phyloP scores from a whole-genome alignment of 2,797 vertebrate genomes.

The Chiroxiphia lanceolata region DNA sequence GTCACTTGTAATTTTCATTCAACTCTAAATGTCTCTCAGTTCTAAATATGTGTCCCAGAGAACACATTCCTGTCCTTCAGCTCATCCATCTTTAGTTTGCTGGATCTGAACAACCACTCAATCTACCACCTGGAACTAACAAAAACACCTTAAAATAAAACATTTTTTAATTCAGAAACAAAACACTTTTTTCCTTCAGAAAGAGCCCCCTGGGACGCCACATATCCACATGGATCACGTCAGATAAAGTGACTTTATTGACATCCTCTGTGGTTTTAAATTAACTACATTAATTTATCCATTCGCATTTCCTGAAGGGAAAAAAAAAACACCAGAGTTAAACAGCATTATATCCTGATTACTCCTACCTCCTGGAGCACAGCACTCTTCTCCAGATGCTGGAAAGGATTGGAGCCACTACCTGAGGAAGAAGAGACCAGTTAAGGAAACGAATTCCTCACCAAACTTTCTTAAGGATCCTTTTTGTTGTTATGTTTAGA shows the following conservation, averaged over 20 bases:
- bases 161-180: neutral
- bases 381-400: conserved; percentile 96
- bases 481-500: neutral
- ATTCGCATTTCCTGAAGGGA: neutral
- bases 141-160: neutral
- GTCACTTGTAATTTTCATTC: neutral
- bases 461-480: neutral
- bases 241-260: neutral
- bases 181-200: neutral
- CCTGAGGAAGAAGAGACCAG: conserved; percentile 73
- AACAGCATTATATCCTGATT: neutral
- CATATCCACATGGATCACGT: neutral
- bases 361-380: conserved; percentile 92
- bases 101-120: neutral
- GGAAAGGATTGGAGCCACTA: conserved; percentile 96
- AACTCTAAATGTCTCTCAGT: neutral
- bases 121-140: neutral
- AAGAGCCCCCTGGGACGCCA: neutral
- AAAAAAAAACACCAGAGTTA: no score
- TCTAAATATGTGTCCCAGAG: neutral
- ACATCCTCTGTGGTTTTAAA: neutral
- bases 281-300: fast-evolving
- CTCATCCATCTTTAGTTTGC: neutral
- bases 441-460: neutral
- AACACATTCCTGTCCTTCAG: neutral